Evolutionary conservation across 23 tunicate genomes (phyloP).

Genomic region (Styela clava): DNA sequence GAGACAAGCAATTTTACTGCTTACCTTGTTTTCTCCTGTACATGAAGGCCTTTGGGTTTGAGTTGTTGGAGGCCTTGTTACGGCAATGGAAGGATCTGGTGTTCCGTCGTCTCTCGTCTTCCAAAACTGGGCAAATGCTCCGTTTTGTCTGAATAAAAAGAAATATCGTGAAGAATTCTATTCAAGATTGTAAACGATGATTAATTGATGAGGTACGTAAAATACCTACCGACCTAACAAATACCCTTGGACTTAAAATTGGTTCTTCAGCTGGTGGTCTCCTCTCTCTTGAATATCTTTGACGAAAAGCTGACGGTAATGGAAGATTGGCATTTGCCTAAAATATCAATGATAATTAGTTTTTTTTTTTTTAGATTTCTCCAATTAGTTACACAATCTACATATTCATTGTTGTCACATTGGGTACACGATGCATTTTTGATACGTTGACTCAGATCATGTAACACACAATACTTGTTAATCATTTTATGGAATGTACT

Average conservation of each 20-base stretch:
- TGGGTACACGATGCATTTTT: too few species aligned
- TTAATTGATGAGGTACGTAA: neutral
- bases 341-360: too few species aligned
- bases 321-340: conserved; percentile 2
- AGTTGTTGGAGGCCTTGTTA: conserved; percentile 31
- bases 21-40: neutral
- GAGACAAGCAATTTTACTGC: too few species aligned
- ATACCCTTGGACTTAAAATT: conserved; percentile 19
- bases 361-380: too few species aligned
- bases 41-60: neutral
- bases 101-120: conserved; percentile 26
- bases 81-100: conserved; percentile 28
- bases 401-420: too few species aligned
- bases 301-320: neutral
- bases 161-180: too few species aligned
- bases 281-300: neutral
- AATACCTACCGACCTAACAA: conserved; percentile 34
- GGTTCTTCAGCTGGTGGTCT: conserved; percentile 8
- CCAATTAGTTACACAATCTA: too few species aligned
- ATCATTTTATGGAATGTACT: too few species aligned
- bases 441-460: too few species aligned
- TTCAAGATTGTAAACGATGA: too few species aligned
- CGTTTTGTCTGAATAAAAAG: conserved; percentile 23
- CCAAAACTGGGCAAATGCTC: conserved; percentile 25
- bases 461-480: too few species aligned